phyloP scores from a whole-genome alignment of 2,797 vertebrate genomes.

The Eulemur albifrons region DNA sequence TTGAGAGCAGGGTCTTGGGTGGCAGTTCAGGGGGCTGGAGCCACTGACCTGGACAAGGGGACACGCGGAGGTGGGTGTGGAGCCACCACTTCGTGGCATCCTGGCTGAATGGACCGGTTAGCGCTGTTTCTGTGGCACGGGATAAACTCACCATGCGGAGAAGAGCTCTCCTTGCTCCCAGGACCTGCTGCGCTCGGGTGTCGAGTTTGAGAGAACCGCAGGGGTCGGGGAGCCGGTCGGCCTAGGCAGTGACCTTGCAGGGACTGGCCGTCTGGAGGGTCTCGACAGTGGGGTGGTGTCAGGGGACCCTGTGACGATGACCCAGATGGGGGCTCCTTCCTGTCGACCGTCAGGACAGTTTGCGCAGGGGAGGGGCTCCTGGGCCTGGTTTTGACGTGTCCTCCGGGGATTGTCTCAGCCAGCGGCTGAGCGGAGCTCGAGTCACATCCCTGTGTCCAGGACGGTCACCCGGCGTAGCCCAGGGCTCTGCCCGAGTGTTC shows the following conservation, averaged over 20 bases:
- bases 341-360: accelerated
- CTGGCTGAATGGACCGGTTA: neutral
- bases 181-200: neutral
- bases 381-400: neutral
- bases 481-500: neutral
- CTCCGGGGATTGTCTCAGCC: neutral
- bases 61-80: accelerated
- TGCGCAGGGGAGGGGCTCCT: neutral
- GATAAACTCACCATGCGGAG: neutral
- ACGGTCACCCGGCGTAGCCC: accelerated
- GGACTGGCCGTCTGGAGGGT: neutral
- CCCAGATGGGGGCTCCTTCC: neutral
- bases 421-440: accelerated
- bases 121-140: too few species aligned
- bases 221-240: neutral
- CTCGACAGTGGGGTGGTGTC: neutral
- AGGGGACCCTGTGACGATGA: too few species aligned
- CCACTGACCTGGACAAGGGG: neutral
- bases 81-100: accelerated
- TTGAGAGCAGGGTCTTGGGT: neutral
- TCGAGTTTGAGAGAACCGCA: neutral
- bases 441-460: neutral
- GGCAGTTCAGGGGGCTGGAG: neutral
- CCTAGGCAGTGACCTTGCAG: accelerated
- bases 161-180: neutral